Percentiles rank a stretch among this genome's conserved stretches.
Conservation (phyloP, 1,140 invertebrate species). For the Contarinia nasturtii region DNA sequence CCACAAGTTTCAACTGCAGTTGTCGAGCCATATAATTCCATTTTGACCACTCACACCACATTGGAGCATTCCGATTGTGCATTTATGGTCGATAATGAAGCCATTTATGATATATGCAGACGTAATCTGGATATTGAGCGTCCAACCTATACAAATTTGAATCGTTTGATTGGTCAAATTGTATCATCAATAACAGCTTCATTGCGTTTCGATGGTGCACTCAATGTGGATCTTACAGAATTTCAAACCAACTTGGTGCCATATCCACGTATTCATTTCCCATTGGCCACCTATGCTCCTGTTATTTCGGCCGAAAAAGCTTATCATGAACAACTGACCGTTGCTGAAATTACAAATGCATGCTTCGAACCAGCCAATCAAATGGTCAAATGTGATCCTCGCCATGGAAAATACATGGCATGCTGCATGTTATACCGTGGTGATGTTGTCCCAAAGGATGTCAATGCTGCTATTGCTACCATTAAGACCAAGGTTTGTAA, state of each 20-base stretch:
- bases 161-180: slow-evolving; percentile 65
- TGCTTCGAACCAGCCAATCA: slow-evolving; percentile 69
- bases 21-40: slow-evolving; percentile 71
- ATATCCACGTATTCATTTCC: slow-evolving; percentile 66
- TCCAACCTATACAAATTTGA: slow-evolving; percentile 61
- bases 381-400: slow-evolving; percentile 72
- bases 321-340: slow-evolving; percentile 58
- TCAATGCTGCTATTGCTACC: slow-evolving; percentile 74
- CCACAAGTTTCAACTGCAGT: slow-evolving; percentile 50
- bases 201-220: slow-evolving; percentile 67
- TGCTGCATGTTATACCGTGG: slow-evolving; percentile 68
- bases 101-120: slow-evolving; percentile 78
- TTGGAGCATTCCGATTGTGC: slow-evolving; percentile 62
- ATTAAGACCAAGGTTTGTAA: slow-evolving; percentile 55
- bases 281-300: slow-evolving; percentile 56
- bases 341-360: slow-evolving; percentile 61
- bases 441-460: slow-evolving; percentile 60
- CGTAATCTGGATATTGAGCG: slow-evolving; percentile 71
- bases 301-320: slow-evolving; percentile 66
- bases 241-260: slow-evolving; percentile 77
- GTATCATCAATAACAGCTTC: slow-evolving; percentile 73
- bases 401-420: slow-evolving; percentile 69
- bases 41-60: slow-evolving; percentile 61
- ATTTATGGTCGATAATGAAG: slow-evolving; percentile 81
- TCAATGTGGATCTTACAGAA: slow-evolving; percentile 78